Evolutionary conservation across 2,888 invertebrate species (phyloP).

Genomic region (Podabrus alpinus): DNA sequence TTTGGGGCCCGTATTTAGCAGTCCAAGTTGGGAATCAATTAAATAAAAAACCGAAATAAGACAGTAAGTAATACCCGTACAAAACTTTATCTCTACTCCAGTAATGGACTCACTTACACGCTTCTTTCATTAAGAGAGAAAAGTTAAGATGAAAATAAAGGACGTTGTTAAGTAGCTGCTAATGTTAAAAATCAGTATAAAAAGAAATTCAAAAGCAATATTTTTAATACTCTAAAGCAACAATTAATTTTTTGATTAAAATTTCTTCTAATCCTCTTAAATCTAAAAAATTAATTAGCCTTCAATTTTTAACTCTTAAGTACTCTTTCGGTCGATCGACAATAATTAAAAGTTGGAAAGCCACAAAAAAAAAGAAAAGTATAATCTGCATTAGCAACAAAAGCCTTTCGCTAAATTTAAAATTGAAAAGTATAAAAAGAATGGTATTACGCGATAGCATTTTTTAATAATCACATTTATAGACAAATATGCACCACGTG

Average conservation of each 20-base stretch:
- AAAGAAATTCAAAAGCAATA: neutral
- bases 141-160: conserved; percentile 29
- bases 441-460: neutral
- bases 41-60: conserved; percentile 30
- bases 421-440: neutral
- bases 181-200: conserved; percentile 27
- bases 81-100: conserved; percentile 30
- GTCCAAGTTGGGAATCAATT: conserved; percentile 14
- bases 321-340: neutral
- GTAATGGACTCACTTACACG: conserved; percentile 33
- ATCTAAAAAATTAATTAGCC: neutral
- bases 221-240: neutral
- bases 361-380: too few relatives aligned
- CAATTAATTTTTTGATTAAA: neutral
- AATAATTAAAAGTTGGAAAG: neutral
- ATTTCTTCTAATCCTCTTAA: neutral
- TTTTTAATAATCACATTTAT: conserved; percentile 4
- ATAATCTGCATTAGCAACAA: neutral
- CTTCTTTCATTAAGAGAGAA: conserved; percentile 34
- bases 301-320: neutral
- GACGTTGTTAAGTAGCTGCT: conserved; percentile 23
- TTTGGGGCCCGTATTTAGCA: neutral
- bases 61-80: conserved; percentile 24
- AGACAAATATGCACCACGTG: neutral
- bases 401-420: neutral